A percentile compares a stretch with the other conserved stretches of the same genome.
Conservation (phyloP, 2,113 vertebrate genomes). For the Morone saxatilis region DNA sequence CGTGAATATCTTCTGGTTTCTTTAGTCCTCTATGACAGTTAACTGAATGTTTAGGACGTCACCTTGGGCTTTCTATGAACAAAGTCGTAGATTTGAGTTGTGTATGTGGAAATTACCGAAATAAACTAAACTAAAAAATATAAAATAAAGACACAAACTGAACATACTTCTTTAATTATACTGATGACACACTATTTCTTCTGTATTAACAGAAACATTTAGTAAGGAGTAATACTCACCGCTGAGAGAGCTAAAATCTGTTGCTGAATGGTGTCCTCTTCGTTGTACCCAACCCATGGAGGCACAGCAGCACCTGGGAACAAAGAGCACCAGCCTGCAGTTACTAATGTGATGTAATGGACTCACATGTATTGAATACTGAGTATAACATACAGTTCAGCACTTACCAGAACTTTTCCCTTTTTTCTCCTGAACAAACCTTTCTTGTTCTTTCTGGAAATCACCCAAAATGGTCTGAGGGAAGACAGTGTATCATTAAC, state of each 20-base stretch:
- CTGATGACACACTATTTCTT: not conserved
- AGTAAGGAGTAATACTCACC: slow-evolving; percentile 81
- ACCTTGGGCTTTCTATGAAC: no score
- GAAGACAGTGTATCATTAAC: not conserved
- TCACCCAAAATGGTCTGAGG: slow-evolving; percentile 94
- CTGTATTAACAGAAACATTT: not conserved
- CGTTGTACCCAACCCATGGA: slow-evolving; percentile 94
- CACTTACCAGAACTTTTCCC: slow-evolving; percentile 88
- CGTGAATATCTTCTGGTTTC: no score
- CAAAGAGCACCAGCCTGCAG: not conserved
- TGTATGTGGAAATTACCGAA: no score
- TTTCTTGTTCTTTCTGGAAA: slow-evolving; percentile 96
- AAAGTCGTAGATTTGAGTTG: no score
- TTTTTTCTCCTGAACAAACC: slow-evolving; percentile 93
- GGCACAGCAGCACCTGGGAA: slow-evolving; percentile 89
- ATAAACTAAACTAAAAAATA: no score
- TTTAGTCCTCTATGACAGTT: no score
- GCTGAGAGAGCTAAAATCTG: slow-evolving; percentile 95
- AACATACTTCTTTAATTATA: not conserved
- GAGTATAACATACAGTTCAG: no score
- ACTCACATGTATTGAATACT: not conserved
- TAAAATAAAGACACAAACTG: not conserved
- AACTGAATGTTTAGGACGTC: no score
- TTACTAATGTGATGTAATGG: not conserved
- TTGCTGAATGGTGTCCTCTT: slow-evolving; percentile 94